Conservation (phyloP, 92 coral and sea anemone species). For the Epizoanthus rinbou region DNA sequence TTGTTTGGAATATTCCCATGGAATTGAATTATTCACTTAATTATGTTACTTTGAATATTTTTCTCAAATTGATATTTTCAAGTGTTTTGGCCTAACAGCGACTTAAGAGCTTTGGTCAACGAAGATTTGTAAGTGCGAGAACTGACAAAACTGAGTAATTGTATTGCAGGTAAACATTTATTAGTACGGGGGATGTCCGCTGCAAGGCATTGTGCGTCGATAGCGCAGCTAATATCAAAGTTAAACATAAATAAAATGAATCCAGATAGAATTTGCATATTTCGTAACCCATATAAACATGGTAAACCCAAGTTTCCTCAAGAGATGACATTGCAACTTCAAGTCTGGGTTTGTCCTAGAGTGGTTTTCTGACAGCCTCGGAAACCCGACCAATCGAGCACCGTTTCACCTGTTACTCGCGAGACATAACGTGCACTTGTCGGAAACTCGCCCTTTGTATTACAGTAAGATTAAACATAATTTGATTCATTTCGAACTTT, state of each 20-base stretch:
- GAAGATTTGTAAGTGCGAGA: too few relatives aligned
- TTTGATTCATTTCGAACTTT: not conserved
- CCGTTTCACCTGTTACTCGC: not conserved
- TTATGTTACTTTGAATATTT: too few relatives aligned
- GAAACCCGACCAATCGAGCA: not conserved
- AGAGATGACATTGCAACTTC: not conserved
- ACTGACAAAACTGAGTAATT: too few relatives aligned
- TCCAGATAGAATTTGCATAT: conserved; percentile 11
- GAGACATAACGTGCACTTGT: conserved; percentile 3
- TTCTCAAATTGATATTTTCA: too few relatives aligned
- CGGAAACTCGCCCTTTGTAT: conserved; percentile 6
- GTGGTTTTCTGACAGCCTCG: not conserved
- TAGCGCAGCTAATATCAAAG: not conserved
- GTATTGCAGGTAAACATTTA: too few relatives aligned
- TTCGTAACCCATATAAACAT: not conserved
- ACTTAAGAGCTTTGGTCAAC: too few relatives aligned
- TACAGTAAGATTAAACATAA: not conserved
- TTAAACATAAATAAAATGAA: not conserved
- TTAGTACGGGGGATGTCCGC: too few relatives aligned
- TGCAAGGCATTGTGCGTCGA: too few relatives aligned
- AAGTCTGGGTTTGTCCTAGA: not conserved
- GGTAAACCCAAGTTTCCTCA: not conserved
- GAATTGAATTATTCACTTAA: too few relatives aligned
- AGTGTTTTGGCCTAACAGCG: too few relatives aligned
- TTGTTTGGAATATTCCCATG: too few relatives aligned